Conservation (phyloP, 2,797 vertebrate species). For the Poecilia velifera region DNA sequence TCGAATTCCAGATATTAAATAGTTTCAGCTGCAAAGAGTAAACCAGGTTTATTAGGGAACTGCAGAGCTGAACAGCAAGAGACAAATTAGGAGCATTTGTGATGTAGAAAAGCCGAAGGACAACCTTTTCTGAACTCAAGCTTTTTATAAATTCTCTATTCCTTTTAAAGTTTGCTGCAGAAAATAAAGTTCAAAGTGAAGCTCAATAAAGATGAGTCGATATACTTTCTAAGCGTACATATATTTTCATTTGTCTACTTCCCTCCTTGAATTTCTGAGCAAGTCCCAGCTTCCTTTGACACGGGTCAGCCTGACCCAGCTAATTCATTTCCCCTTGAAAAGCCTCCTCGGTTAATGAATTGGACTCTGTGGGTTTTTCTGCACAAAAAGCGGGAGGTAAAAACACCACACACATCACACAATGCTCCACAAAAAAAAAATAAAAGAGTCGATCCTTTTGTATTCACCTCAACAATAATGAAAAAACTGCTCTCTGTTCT, state of each 20-base stretch:
- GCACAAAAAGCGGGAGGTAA: slow-evolving; percentile 35
- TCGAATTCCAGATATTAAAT: neutral
- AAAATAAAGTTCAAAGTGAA: neutral
- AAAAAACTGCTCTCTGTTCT: slow-evolving; percentile 23
- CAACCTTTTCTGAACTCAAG: slow-evolving; percentile 19
- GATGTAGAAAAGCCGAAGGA: slow-evolving; percentile 22
- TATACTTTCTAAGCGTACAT: neutral
- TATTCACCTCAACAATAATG: slow-evolving; percentile 25
- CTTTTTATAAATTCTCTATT: neutral
- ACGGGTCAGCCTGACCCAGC: slow-evolving; percentile 81
- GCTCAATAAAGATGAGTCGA: neutral
- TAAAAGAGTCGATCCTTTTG: slow-evolving; percentile 46
- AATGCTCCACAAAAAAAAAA: slow-evolving; percentile 2
- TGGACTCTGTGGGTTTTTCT: slow-evolving; percentile 49
- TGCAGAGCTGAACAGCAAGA: neutral
- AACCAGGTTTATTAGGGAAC: slow-evolving; percentile 2
- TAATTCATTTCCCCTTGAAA: slow-evolving; percentile 74
- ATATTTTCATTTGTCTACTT: slow-evolving; percentile 13
- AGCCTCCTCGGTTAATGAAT: slow-evolving; percentile 67
- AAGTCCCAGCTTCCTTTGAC: slow-evolving; percentile 57
- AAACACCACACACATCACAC: slow-evolving; percentile 1
- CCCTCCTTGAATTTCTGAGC: slow-evolving; percentile 20
- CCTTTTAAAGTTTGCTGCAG: neutral
- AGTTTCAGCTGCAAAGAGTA: neutral
- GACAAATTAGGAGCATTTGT: slow-evolving; percentile 36